phyloP scores from a whole-genome alignment of 35 echinoderm and acorn worm genomes.

The Apostichopus parvimensis region DNA sequence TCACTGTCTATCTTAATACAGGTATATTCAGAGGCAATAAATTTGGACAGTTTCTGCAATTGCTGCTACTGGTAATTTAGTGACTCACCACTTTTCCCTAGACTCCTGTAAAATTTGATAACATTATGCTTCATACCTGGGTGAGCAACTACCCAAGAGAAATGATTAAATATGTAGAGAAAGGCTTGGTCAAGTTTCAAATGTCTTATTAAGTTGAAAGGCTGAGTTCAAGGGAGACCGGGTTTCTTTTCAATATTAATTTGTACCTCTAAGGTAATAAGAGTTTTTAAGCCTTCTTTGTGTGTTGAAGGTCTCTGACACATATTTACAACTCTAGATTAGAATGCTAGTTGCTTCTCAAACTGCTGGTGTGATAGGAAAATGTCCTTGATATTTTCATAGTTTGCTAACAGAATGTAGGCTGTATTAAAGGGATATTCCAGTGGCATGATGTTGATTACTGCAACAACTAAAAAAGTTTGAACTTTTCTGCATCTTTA shows the following conservation, averaged over 20 bases:
- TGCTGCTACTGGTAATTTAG: not conserved
- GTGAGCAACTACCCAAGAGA: not conserved
- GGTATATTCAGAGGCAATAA: not conserved
- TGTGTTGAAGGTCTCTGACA: no score
- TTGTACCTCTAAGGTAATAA: no score
- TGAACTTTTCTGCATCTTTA: no score
- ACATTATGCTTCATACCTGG: constrained; percentile 23
- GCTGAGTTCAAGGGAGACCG: not conserved
- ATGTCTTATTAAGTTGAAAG: not conserved
- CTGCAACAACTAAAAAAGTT: no score
- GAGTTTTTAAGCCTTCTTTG: no score
- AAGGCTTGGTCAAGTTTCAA: constrained; percentile 40
- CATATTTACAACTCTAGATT: no score
- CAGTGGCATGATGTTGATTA: no score
- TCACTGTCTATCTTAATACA: not conserved
- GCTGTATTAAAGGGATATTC: no score
- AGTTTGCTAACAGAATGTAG: no score
- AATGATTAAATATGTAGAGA: not conserved
- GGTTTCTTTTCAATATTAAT: not conserved
- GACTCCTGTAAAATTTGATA: constrained; percentile 32
- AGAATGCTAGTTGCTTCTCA: no score
- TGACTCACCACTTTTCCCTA: constrained; percentile 26
- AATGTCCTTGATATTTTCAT: no score
- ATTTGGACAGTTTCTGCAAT: not conserved
- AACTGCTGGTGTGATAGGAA: no score